These are phyloP conservation scores for Polydrusus pterygomalis DNA, from an alignment of 2,888 invertebrate species.

Conservation along the genomic window DNA sequence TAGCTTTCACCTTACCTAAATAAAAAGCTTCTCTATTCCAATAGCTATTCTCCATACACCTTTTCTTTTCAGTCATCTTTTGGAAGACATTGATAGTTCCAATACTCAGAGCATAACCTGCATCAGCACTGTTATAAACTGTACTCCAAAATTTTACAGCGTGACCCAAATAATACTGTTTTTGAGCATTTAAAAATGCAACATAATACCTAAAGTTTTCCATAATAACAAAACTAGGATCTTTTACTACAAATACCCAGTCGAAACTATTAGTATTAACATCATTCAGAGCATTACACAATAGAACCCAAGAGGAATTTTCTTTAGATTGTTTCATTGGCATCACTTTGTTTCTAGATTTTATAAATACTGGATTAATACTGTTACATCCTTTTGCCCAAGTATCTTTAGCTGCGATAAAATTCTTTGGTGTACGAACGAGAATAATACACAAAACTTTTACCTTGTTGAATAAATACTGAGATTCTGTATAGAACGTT, in stretches of 20 bases:
- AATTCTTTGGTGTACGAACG: constrained; percentile 70
- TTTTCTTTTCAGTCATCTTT: constrained; percentile 62
- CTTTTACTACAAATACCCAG: constrained; percentile 76
- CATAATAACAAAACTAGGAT: constrained; percentile 74
- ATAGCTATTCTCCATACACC: constrained; percentile 72
- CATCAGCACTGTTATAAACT: constrained; percentile 74
- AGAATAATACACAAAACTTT: constrained; percentile 73
- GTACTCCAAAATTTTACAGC: constrained; percentile 75
- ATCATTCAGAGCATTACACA: constrained; percentile 64
- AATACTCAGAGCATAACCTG: constrained; percentile 76
- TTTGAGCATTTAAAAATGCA: constrained; percentile 70
- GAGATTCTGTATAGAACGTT: constrained; percentile 62
- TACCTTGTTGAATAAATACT: constrained; percentile 66
- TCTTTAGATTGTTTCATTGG: constrained; percentile 62
- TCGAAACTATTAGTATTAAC: constrained; percentile 64
- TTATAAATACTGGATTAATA: constrained; percentile 61
- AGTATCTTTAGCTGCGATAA: constrained; percentile 66
- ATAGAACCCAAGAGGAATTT: constrained; percentile 66
- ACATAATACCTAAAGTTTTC: constrained; percentile 75
- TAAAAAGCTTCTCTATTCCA: constrained; percentile 77
- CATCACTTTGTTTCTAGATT: constrained; percentile 60
- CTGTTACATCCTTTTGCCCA: constrained; percentile 69
- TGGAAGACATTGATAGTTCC: constrained; percentile 71
- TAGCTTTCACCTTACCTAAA: constrained; percentile 70
- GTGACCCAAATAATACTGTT: constrained; percentile 75